Conservation (phyloP, 2,113 vertebrate species). For the Psophia crepitans region DNA sequence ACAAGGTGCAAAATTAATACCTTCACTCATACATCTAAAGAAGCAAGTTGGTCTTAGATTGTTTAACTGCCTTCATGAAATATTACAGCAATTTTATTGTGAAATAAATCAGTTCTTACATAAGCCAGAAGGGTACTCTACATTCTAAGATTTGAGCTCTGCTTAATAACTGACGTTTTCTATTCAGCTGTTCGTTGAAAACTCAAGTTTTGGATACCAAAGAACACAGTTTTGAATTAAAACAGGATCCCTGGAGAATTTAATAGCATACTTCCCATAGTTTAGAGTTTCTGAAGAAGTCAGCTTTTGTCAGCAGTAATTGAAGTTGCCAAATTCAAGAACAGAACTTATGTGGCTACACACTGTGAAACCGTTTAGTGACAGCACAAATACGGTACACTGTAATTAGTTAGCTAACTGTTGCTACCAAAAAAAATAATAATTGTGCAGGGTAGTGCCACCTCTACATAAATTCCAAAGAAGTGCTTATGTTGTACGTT, state of each 20-base stretch:
- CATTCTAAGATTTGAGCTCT: not conserved
- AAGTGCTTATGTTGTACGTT: not conserved
- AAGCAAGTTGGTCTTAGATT: not conserved
- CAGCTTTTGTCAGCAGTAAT: conserved; percentile 56
- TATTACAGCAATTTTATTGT: not conserved
- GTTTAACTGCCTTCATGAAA: not conserved
- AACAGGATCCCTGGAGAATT: conserved; percentile 44
- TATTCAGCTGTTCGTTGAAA: not conserved
- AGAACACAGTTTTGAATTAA: conserved; percentile 26
- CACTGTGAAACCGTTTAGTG: conserved; percentile 37
- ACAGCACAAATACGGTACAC: conserved; percentile 10
- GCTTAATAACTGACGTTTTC: conserved; percentile 3
- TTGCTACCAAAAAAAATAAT: conserved; percentile 3
- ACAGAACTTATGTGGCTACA: conserved; percentile 45
- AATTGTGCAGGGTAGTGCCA: not conserved
- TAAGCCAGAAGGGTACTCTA: not conserved
- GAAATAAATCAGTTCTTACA: not conserved
- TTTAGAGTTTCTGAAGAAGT: conserved; percentile 35
- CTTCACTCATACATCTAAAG: not conserved
- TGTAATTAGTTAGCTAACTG: conserved; percentile 37
- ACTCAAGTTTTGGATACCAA: not conserved
- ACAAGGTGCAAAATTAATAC: not conserved
- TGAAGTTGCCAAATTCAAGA: conserved; percentile 60
- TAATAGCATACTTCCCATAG: conserved; percentile 37
- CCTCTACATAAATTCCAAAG: not conserved